phyloP scores from a whole-genome alignment of 2,113 vertebrate species.

The Willisornis vidua region DNA sequence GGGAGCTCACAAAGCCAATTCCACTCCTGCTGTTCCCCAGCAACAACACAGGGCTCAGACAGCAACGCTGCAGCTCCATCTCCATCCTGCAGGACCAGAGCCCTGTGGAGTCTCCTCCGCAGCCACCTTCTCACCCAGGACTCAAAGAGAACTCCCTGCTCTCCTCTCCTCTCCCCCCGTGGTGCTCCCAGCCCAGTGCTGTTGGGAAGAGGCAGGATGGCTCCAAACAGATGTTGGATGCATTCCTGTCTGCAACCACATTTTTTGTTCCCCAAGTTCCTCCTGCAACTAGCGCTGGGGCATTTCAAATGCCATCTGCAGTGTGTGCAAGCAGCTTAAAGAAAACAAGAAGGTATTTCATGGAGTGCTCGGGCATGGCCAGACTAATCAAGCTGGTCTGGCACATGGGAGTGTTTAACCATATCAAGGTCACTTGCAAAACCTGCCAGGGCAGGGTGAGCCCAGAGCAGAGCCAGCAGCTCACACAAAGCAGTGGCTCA shows the following conservation, averaged over 20 bases:
- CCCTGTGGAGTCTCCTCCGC: not conserved
- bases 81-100: not conserved
- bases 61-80: not conserved
- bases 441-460: constrained; percentile 13
- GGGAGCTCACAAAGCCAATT: not conserved
- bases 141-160: not conserved
- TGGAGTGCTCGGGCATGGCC: not conserved
- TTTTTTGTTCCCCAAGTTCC: not conserved
- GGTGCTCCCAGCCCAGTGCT: not conserved
- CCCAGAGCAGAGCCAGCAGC: not conserved
- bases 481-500: not conserved
- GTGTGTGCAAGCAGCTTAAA: constrained; percentile 34
- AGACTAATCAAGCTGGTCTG: not conserved
- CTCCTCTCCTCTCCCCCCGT: not conserved
- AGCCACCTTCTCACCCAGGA: not conserved
- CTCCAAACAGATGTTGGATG: rapidly evolving
- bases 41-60: not conserved
- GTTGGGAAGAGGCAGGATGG: not conserved
- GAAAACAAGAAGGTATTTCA: constrained; percentile 46
- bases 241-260: not conserved
- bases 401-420: not conserved
- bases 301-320: constrained; percentile 19
- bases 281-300: not conserved
- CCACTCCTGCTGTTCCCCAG: not conserved
- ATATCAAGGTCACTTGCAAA: not conserved